A percentile compares a stretch with the other conserved stretches of the same genome.
Conservation (phyloP, 1,140 invertebrate genomes). For the Zaprionus gabonicus region DNA sequence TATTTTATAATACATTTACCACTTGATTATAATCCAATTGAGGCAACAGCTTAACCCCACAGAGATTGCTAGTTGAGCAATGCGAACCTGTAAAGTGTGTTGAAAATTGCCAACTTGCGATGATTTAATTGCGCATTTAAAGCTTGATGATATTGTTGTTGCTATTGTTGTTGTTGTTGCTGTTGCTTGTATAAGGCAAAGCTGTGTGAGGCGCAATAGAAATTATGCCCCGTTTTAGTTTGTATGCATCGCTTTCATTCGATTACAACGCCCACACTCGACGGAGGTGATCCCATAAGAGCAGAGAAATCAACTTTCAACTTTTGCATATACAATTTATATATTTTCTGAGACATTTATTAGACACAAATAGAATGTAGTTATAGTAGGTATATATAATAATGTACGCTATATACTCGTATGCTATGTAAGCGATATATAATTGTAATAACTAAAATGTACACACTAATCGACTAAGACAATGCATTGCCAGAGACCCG, state of each 20-base stretch:
- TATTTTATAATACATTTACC: constrained; percentile 1
- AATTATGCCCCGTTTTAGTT: neutral
- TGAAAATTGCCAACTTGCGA: neutral
- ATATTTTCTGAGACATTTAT: constrained; percentile 80
- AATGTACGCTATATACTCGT: constrained; percentile 60
- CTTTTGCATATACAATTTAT: constrained; percentile 67
- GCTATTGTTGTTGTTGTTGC: neutral
- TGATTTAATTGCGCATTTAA: constrained; percentile 5
- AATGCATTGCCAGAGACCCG: constrained; percentile 63
- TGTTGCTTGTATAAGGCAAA: constrained; percentile 2
- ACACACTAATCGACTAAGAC: constrained; percentile 80
- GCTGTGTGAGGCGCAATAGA: neutral
- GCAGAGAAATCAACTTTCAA: constrained; percentile 49
- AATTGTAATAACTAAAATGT: constrained; percentile 78
- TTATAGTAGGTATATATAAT: constrained; percentile 46
- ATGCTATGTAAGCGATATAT: constrained; percentile 71
- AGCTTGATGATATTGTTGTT: neutral
- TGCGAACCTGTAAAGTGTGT: neutral
- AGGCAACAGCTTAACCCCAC: neutral
- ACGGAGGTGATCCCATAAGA: neutral
- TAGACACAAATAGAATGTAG: constrained; percentile 80
- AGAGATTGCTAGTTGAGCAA: neutral
- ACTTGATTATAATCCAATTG: constrained; percentile 4
- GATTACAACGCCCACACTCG: constrained; percentile 53
- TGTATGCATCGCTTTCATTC: neutral